These are phyloP conservation scores for Parnassius glacialis DNA, from an alignment of 2,888 invertebrate species.

Conservation along the genomic window DNA sequence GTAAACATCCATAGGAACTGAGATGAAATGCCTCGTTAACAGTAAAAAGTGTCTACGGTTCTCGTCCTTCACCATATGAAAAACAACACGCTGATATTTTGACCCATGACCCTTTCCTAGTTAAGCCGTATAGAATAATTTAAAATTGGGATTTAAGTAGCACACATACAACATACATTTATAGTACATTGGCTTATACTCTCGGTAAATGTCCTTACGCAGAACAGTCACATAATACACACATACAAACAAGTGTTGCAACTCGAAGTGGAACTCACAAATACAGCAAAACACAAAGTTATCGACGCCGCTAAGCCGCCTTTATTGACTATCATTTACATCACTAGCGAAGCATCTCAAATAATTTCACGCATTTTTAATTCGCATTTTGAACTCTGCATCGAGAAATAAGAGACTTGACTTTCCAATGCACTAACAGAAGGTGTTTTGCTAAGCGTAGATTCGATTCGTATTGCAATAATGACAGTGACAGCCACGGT, in stretches of 20 bases:
- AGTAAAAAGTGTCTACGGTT: too few relatives aligned
- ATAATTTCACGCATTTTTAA: conserved; percentile 20
- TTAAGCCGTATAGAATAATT: too few relatives aligned
- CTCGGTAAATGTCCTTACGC: conserved; percentile 30
- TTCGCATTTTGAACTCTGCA: conserved; percentile 39
- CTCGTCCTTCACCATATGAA: too few relatives aligned
- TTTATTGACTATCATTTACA: conserved; percentile 65
- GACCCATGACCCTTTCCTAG: too few relatives aligned
- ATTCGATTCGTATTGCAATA: conserved; percentile 59
- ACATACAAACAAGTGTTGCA: conserved; percentile 57
- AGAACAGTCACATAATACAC: conserved; percentile 32
- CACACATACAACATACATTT: too few relatives aligned
- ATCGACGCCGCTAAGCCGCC: conserved; percentile 74
- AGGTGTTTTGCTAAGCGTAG: conserved; percentile 47
- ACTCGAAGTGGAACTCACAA: conserved; percentile 69
- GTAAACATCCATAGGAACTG: too few relatives aligned
- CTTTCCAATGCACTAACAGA: conserved; percentile 29
- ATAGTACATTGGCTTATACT: too few relatives aligned
- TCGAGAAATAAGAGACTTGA: conserved; percentile 33
- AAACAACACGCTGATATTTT: too few relatives aligned
- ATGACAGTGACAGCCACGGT: conserved; percentile 61
- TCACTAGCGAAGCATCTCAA: conserved; percentile 53
- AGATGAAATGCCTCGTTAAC: too few relatives aligned
- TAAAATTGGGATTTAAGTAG: too few relatives aligned
- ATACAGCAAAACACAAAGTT: conserved; percentile 74